These are phyloP conservation scores for Luperina testacea DNA, from an alignment of 2,888 invertebrate species.

Conservation along the genomic window DNA sequence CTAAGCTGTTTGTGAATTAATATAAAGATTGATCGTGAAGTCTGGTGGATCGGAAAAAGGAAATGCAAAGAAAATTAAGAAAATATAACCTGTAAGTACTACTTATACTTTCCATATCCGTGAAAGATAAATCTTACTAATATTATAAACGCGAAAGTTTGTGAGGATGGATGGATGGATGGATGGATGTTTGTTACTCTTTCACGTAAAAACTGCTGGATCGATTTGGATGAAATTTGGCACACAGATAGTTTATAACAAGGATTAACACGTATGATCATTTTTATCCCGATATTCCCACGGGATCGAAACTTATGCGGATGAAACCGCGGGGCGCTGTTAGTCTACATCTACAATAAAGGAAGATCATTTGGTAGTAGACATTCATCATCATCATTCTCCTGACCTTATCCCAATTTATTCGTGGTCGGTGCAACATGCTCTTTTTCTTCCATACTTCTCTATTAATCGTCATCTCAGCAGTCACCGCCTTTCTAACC, in stretches of 20 bases:
- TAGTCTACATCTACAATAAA: too few species aligned
- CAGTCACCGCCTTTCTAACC: not conserved
- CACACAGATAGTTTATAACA: too few species aligned
- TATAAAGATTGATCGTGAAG: not conserved
- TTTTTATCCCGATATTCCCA: too few species aligned
- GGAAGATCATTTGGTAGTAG: not conserved
- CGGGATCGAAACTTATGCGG: too few species aligned
- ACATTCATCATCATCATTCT: not conserved
- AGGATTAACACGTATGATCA: too few species aligned
- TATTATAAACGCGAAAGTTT: too few species aligned
- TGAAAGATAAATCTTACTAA: not conserved
- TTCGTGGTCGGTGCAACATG: not conserved
- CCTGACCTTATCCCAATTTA: too few species aligned
- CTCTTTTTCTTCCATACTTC: not conserved
- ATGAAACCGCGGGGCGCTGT: too few species aligned
- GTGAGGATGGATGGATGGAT: too few species aligned
- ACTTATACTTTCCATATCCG: not conserved
- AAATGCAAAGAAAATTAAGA: not conserved
- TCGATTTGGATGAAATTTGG: too few species aligned
- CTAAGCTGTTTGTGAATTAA: slow-evolving; percentile 1
- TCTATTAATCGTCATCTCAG: not conserved
- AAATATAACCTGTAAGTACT: not conserved
- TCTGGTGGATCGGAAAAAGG: not conserved
- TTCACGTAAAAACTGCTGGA: too few species aligned
- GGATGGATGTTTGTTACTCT: too few species aligned